Percentiles rank a stretch among this genome's conserved stretches.
phyloP scores from a whole-genome alignment of 2,888 invertebrate species.

The Orchesella flavescens region DNA sequence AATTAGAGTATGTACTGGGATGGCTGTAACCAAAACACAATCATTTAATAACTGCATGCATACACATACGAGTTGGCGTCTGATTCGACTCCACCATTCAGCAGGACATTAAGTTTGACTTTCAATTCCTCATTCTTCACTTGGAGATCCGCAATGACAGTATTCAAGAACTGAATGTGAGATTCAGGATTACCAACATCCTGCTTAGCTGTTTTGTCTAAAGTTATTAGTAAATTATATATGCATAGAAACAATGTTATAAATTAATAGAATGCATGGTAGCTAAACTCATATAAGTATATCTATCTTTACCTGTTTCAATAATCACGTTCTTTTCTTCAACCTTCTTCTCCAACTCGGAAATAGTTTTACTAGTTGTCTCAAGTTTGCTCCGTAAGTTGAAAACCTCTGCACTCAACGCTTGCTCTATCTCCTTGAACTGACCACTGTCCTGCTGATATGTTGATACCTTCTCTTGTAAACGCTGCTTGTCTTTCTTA shows the following conservation, averaged over 20 bases:
- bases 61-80: slow-evolving; percentile 60
- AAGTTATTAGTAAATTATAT: not conserved
- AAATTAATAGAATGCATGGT: not conserved
- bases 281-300: too few species aligned
- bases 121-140: slow-evolving; percentile 90
- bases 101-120: slow-evolving; percentile 80
- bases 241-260: not conserved
- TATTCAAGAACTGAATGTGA: slow-evolving; percentile 88
- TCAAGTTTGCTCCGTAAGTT: slow-evolving; percentile 44
- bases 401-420: slow-evolving; percentile 39
- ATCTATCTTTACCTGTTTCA: slow-evolving; percentile 74
- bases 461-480: slow-evolving; percentile 35
- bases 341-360: slow-evolving; percentile 73
- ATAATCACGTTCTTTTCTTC: slow-evolving; percentile 80
- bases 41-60: not conserved
- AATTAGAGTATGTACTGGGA: too few species aligned
- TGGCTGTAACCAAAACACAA: too few species aligned
- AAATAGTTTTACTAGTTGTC: slow-evolving; percentile 27
- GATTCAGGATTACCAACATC: slow-evolving; percentile 57
- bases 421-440: slow-evolving; percentile 51
- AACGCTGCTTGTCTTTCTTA: slow-evolving; percentile 40
- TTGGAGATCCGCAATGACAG: slow-evolving; percentile 97
- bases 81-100: slow-evolving; percentile 43
- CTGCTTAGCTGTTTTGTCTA: slow-evolving; percentile 32
- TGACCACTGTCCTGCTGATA: slow-evolving; percentile 40